Evolutionary conservation across 1,140 invertebrate genomes (phyloP).

Genomic region (Wasmannia auropunctata): DNA sequence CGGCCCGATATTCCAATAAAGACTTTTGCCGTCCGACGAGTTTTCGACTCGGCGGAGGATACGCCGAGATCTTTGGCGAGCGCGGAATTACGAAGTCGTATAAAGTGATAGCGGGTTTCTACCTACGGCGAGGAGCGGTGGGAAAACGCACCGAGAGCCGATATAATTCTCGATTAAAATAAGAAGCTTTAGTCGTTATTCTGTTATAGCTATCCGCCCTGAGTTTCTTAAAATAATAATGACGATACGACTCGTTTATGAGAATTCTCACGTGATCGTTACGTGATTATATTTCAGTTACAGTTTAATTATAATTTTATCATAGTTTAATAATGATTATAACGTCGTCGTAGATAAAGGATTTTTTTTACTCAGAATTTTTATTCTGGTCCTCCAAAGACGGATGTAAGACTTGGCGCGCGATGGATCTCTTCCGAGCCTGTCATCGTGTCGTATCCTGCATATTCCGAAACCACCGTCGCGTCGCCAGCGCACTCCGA

Average conservation of each 20-base stretch:
- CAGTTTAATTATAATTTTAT: neutral
- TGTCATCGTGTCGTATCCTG: neutral
- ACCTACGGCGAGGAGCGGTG: neutral
- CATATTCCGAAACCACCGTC: constrained; percentile 4
- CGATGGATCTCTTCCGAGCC: neutral
- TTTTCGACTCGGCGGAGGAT: constrained; percentile 38
- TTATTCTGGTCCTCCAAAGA: neutral
- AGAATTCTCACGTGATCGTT: neutral
- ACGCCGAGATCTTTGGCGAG: neutral
- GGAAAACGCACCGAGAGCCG: neutral
- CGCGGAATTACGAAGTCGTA: constrained; percentile 19
- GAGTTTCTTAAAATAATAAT: neutral
- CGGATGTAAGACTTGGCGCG: neutral
- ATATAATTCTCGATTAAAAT: constrained; percentile 6
- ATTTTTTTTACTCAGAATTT: neutral
- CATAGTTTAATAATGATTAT: neutral
- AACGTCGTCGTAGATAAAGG: neutral
- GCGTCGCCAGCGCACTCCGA: neutral
- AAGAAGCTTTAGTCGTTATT: neutral
- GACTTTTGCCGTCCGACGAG: constrained; percentile 45
- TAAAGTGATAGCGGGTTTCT: neutral
- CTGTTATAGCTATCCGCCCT: neutral
- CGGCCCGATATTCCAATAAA: constrained; percentile 43
- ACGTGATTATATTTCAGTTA: neutral
- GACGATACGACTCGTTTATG: neutral